phyloP scores from a whole-genome alignment of 2,888 invertebrate species.

The Danaus chrysippus region DNA sequence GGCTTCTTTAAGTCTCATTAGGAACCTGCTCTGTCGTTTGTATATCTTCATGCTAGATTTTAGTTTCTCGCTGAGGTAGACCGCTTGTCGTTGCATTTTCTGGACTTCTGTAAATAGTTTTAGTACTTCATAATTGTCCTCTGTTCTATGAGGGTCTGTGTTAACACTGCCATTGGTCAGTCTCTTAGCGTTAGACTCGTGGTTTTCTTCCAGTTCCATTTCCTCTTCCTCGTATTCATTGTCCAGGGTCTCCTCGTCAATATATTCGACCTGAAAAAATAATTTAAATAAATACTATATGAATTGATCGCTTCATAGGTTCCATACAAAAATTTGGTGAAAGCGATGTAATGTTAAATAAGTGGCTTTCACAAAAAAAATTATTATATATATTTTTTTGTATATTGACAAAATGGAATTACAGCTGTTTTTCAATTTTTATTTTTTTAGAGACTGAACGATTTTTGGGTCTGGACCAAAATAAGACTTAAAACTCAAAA shows the following conservation, averaged over 20 bases:
- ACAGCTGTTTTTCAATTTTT: too few species aligned
- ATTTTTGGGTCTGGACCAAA: too few species aligned
- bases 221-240: constrained; percentile 53
- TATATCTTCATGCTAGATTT: constrained; percentile 60
- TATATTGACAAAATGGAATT: too few species aligned
- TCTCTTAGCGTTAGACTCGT: constrained; percentile 19
- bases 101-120: constrained; percentile 69
- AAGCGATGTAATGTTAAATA: too few species aligned
- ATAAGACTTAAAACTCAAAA: too few species aligned
- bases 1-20: constrained; percentile 54
- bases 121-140: constrained; percentile 50
- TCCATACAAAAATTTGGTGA: too few species aligned
- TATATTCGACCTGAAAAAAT: constrained; percentile 64
- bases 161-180: constrained; percentile 26
- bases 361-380: too few species aligned
- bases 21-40: constrained; percentile 56
- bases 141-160: constrained; percentile 16
- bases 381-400: too few species aligned
- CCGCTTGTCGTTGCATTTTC: constrained; percentile 60
- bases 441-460: too few species aligned
- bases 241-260: constrained; percentile 68
- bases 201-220: constrained; percentile 41
- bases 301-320: too few species aligned
- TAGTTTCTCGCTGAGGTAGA: constrained; percentile 57
- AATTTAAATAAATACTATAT: neutral